These are phyloP conservation scores for Turritopsis rubra DNA, from an alignment of 30 jellyfish, hydroid and myxozoan genomes.

Conservation along the genomic window DNA sequence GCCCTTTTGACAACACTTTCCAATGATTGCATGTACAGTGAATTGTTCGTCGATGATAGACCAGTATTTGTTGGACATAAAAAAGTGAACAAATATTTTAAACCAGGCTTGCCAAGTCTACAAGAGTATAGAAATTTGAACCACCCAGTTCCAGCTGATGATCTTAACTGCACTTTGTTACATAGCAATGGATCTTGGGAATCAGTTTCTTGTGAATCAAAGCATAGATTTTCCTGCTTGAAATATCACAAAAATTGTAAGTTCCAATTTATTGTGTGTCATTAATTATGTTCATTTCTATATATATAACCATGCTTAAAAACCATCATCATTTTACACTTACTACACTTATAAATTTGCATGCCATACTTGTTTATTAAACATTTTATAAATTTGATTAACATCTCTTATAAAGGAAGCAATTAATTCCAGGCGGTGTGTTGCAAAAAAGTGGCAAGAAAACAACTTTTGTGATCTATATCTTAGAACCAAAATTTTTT, in stretches of 20 bases:
- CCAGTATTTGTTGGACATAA: neutral
- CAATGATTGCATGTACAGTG: neutral
- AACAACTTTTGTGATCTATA: no score
- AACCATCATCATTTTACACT: no score
- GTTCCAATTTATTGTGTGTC: no score
- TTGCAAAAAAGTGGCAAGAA: no score
- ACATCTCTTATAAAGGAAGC: no score
- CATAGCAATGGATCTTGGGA: neutral
- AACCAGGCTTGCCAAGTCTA: neutral
- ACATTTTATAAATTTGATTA: no score
- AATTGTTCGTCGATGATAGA: neutral
- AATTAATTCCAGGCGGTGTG: no score
- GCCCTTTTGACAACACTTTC: neutral
- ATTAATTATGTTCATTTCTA: no score
- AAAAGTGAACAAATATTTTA: neutral
- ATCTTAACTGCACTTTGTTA: neutral
- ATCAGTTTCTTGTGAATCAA: neutral
- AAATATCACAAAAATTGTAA: neutral
- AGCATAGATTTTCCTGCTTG: neutral
- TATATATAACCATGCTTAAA: no score
- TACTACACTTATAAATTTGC: no score
- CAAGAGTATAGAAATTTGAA: neutral
- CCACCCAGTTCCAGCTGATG: neutral
- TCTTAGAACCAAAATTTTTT: no score
- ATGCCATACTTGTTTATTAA: no score